Percentiles rank a stretch among this genome's conserved stretches.
Conservation (phyloP, 1,140 invertebrate species). For the Ceratoteleas bidentatus region DNA sequence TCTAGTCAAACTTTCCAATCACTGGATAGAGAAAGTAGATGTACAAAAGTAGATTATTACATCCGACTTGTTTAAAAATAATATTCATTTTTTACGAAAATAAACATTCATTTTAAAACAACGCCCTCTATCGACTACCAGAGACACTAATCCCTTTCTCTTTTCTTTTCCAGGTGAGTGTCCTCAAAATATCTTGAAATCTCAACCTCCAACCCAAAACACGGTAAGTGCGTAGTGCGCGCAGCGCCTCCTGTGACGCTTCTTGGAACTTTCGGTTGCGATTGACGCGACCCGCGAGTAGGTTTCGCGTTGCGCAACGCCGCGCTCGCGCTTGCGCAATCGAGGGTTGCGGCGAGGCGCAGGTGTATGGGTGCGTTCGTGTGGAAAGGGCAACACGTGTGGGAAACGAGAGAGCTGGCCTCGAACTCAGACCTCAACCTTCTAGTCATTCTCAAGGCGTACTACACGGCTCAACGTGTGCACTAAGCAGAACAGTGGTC, state of each 20-base stretch:
- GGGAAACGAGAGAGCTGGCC: constrained; percentile 63
- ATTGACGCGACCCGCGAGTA: constrained; percentile 58
- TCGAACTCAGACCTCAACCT: constrained; percentile 68
- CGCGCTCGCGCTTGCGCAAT: constrained; percentile 56
- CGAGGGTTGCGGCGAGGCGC: constrained; percentile 19
- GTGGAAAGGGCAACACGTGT: constrained; percentile 60
- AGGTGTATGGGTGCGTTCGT: constrained; percentile 55
- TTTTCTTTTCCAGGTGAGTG: constrained; percentile 46
- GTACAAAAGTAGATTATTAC: no score
- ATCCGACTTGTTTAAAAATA: no score
- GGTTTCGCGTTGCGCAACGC: constrained; percentile 62
- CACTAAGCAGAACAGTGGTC: constrained; percentile 36
- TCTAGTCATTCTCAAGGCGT: constrained; percentile 54
- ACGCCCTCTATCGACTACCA: no score
- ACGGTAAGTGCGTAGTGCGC: constrained; percentile 5
- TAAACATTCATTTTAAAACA: no score
- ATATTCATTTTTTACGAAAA: no score
- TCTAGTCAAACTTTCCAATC: no score
- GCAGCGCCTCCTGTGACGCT: no score
- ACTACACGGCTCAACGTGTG: constrained; percentile 37
- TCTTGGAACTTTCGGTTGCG: constrained; percentile 3
- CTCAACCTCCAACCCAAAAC: not conserved
- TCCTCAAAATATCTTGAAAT: not conserved
- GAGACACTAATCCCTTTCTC: no score
- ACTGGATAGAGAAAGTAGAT: no score